phyloP scores from a whole-genome alignment of 2,888 invertebrate species.

The Baronia brevicornis region DNA sequence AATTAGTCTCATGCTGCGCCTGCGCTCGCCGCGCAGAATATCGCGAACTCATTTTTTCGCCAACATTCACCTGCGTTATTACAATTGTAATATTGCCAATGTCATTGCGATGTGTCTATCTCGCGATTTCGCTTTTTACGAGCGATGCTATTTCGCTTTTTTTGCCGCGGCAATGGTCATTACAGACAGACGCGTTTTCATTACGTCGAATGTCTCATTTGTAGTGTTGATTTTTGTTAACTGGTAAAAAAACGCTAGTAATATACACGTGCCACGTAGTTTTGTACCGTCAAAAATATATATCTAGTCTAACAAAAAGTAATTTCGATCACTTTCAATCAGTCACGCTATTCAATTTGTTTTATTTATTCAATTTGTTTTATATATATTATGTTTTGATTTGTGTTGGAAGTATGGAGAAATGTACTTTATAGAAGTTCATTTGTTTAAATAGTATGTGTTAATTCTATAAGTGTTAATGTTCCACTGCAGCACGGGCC shows the following conservation, averaged over 20 bases:
- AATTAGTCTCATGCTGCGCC: conserved; percentile 64
- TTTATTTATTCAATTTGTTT: too few species aligned
- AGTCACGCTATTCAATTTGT: too few species aligned
- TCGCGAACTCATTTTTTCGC: conserved; percentile 23
- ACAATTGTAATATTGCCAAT: conserved; percentile 39
- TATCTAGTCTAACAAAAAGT: too few species aligned
- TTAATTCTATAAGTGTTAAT: too few species aligned
- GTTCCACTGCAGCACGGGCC: too few species aligned
- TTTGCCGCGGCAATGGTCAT: conserved; percentile 35
- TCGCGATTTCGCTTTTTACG: conserved; percentile 40
- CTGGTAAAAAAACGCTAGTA: conserved; percentile 20
- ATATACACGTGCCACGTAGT: conserved; percentile 5
- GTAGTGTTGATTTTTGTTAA: conserved; percentile 26
- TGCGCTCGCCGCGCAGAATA: conserved; percentile 17
- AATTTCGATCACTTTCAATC: too few species aligned
- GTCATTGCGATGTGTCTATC: conserved; percentile 57
- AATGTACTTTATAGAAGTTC: too few species aligned
- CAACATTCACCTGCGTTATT: conserved; percentile 22
- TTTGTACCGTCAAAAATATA: background rate
- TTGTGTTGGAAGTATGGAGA: too few species aligned
- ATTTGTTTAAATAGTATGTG: too few species aligned
- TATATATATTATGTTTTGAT: too few species aligned
- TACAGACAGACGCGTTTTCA: conserved; percentile 31
- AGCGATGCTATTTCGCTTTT: conserved; percentile 30
- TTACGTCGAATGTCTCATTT: conserved; percentile 37